Evolutionary conservation across 2,888 invertebrate genomes (phyloP), one percentile per base, ranked within the genome.

Genomic region (Pheosia tremula): DNA sequence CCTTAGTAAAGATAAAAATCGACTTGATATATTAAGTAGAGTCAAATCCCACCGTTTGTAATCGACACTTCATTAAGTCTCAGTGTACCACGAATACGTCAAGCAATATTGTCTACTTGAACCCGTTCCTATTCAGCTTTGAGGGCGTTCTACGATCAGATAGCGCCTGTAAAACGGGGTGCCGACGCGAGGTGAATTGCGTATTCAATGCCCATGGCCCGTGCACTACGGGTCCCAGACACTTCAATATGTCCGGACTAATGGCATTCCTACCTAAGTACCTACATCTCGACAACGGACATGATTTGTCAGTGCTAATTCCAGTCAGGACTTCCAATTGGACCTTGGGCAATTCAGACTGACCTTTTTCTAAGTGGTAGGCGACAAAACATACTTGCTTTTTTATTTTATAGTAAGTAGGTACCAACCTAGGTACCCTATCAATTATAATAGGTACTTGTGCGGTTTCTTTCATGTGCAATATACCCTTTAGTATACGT

Each of bases 231-330:
- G 53, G 11, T 36, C 53, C 37, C 37, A 10, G 53, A 4, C 53
- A 53, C 53, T 53, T 53, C 53, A 53, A 38, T 53, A 24, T 53
- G 53, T 53, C 37, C 53, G 53, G 5, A 4, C 53, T 53, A 52
- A 37, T 53, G 37, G 37, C 53, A 53, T 11, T 53, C 10, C 37
- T 37, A 53, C 11, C 53, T 53, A n/a, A n/a, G n/a, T n/a, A 53
- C 3, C 5, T 5, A 36, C 36, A 36, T 11, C 5, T 53, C 53
- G 1, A 36, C 53, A 37, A 53, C 37, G 10, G 50, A 47, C 36
- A 24, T 52, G 52, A 52, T 52, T 24, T 24, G 36, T 52, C 43
- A 47, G 47, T 24, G 24, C 24, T 24, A 24, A n/a, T 13, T 13
- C 49, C 49, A 49, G 6, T 47, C 10, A n/a, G 10, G 10, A 47